phyloP scores from a whole-genome alignment of 92 coral and sea anemone species.

The Porites evermanni region DNA sequence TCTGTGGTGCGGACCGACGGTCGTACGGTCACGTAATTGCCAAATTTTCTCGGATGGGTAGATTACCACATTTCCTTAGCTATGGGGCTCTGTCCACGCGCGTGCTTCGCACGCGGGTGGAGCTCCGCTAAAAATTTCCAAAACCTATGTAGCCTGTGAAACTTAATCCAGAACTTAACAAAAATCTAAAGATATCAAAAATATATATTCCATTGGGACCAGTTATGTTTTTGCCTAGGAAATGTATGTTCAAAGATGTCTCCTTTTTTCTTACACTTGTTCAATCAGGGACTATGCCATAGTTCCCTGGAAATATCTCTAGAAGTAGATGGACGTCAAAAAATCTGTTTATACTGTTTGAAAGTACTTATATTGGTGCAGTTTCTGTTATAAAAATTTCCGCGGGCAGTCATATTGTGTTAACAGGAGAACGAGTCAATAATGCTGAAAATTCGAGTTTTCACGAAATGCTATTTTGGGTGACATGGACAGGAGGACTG shows the following conservation, averaged over 20 bases:
- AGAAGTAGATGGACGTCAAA: constrained; percentile 3
- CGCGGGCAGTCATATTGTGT: constrained; percentile 3
- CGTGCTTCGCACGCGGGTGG: too few relatives aligned
- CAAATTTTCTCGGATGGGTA: too few relatives aligned
- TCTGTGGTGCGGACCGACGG: too few relatives aligned
- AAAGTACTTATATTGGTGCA: not conserved
- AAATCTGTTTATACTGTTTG: not conserved
- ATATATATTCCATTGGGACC: constrained; percentile 8
- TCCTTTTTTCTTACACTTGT: constrained; percentile 1
- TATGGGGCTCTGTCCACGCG: too few relatives aligned
- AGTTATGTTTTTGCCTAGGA: constrained; percentile 1
- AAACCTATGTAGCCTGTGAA: not conserved
- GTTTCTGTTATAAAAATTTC: not conserved
- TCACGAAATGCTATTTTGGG: not conserved
- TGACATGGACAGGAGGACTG: constrained; percentile 5
- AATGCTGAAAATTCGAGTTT: not conserved
- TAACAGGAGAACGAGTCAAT: not conserved
- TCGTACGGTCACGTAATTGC: too few relatives aligned
- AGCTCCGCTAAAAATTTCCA: too few relatives aligned
- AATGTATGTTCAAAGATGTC: constrained; percentile 16
- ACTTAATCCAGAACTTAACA: constrained; percentile 6
- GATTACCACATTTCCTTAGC: too few relatives aligned
- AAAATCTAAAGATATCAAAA: not conserved
- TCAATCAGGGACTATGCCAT: not conserved
- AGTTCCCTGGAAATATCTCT: constrained; percentile 3